Evolutionary conservation across 2,888 invertebrate species (phyloP).

Genomic region (Leucania comma): DNA sequence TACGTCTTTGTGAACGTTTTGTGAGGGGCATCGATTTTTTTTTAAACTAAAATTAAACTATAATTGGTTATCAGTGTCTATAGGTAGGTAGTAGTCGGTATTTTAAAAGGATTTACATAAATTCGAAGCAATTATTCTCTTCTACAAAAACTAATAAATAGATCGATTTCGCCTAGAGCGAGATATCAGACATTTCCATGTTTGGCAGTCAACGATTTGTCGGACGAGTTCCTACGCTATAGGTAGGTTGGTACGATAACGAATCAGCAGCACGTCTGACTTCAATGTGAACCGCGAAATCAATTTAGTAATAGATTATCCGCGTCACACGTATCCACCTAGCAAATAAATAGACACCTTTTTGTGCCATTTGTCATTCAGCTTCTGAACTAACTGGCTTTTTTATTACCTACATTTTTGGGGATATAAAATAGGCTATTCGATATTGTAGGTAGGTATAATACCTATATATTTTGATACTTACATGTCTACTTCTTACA

Average conservation of each 20-base stretch:
- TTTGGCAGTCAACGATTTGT: slow-evolving; percentile 27
- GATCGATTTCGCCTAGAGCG: slow-evolving; percentile 24
- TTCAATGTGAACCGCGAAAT: slow-evolving; percentile 43
- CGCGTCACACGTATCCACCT: slow-evolving; percentile 21
- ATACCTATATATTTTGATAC: too few relatives aligned
- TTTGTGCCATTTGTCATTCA: slow-evolving; percentile 34
- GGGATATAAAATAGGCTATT: too few relatives aligned
- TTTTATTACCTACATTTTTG: neutral
- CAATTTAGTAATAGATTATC: slow-evolving; percentile 57
- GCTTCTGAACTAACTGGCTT: slow-evolving; percentile 18
- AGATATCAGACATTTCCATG: slow-evolving; percentile 5
- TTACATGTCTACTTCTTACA: neutral
- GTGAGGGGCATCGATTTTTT: too few relatives aligned
- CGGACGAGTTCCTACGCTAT: slow-evolving; percentile 40
- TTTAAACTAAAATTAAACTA: too few relatives aligned
- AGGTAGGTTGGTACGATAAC: neutral
- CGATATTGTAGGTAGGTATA: too few relatives aligned
- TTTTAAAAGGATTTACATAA: slow-evolving; percentile 22
- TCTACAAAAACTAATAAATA: slow-evolving; percentile 20
- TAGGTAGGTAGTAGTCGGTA: neutral
- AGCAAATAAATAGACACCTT: slow-evolving; percentile 38
- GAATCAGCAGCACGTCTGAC: slow-evolving; percentile 15
- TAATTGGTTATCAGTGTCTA: neutral
- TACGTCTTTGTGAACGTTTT: too few relatives aligned
- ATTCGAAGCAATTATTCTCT: slow-evolving; percentile 11